Evolutionary conservation across 2,888 invertebrate genomes (phyloP), one percentile per base, ranked within the genome.

Genomic region (Isoperla grammatica): DNA sequence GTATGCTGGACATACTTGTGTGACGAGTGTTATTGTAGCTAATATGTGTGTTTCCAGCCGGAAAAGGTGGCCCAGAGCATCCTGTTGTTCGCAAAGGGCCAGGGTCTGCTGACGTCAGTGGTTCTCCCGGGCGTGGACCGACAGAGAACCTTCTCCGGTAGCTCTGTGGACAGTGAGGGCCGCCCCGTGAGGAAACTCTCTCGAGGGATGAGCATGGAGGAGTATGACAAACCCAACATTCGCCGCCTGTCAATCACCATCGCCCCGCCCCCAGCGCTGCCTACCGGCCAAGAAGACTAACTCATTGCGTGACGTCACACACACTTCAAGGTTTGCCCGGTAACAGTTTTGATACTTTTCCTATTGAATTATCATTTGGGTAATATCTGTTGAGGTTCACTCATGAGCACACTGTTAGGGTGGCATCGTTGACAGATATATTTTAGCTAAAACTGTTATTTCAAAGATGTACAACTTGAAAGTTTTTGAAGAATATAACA

Each of bases 61-160:
- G 89, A 88, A 23, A 91, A 91, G 73, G 84, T 93, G 61, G 87
- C 91, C 23, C 90, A 92, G 70, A 88, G 90, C 56, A 82, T 94
- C 70, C 80, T 93, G 64, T 82, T 93, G 59, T 91, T 94, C 80
- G 88, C 90, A 76, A 93, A 94, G 74, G 93, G 93, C 1, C 87
- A 90, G 72, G 92, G 93, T 1, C 76, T 86, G 64, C 79, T 90
- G 70, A 90, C 90, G 45, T 90, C 90, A 0, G 84, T 90, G 43
- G 85, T 88, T 1, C 84, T 90, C 74, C 89, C 89, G 0, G 88
- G 90, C 13, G 85, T 91, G 54, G 88, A 88, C 71, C 81, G 89
- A 56, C 82, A 83, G 69, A 78, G 84, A 74, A 81, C 81, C 17
- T 79, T 79, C 69, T 81, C 81, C 22, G 79, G 79, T 12, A 77